Evolutionary conservation across 2,113 vertebrate species (phyloP).

Genomic region (Bathybates hornii): DNA sequence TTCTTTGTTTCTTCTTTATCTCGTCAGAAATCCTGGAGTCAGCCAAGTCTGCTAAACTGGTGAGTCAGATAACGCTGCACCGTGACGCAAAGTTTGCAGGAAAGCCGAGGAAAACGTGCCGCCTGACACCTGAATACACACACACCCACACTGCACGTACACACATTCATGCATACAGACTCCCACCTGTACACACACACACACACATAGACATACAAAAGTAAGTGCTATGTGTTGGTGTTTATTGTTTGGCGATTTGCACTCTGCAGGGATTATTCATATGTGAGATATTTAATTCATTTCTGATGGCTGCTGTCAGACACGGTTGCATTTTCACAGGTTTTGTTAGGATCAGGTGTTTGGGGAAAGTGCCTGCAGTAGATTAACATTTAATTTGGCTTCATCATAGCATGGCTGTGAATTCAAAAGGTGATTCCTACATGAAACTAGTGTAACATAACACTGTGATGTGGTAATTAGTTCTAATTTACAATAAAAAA

Average conservation of each 20-base stretch:
- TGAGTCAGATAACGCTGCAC: constrained; percentile 67
- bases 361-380: background rate
- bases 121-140: background rate
- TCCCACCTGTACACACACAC: background rate
- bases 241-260: background rate
- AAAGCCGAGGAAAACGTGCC: background rate
- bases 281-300: background rate
- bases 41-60: constrained; percentile 81
- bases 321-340: background rate
- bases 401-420: background rate
- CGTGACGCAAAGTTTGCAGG: background rate
- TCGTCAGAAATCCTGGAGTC: constrained; percentile 71
- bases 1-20: background rate
- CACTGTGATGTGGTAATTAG: background rate
- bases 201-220: background rate
- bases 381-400: background rate
- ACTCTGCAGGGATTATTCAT: background rate
- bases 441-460: background rate
- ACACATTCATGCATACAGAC: background rate
- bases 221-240: background rate
- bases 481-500: background rate
- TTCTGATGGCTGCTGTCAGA: background rate
- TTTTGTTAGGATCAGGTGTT: background rate
- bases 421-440: background rate
- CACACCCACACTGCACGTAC: background rate